Base-by-base conservation (phyloP, 2,888 invertebrate species). In the Cryptus armator region DNA sequence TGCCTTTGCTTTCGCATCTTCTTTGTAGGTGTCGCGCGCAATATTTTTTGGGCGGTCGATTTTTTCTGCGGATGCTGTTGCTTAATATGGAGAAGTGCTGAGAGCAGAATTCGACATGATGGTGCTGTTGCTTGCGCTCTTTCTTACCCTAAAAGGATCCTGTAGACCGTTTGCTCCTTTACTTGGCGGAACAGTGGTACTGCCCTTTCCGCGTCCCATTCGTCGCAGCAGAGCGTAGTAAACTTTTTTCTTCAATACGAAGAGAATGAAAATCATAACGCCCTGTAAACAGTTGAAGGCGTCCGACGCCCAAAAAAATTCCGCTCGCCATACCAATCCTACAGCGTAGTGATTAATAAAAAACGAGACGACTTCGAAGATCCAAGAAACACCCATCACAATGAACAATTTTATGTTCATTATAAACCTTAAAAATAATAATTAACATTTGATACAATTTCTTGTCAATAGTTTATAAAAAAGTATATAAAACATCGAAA, bases 371-470 rank as follows among this genome's bases (percentile, higher is more conserved):
- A 96, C 94, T 92, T 97, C 97, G 66, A 96, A 94, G 2, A 96
- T 93, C 96, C 97, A 97, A 0, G 96, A 96, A 0, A 97, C 95
- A 0, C 97, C 97, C 97, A 97, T 97, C 66, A 97, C 97, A 84
- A 97, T 94, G 94, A 97, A 97, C 0, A 97, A 93, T 91, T 97
- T 97, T 0, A 96, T 94, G 82, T 96, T 97, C 94, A 97, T 95
- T 44, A 95, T 94, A 29, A 29, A 62, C 29, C 62, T 62, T 29
- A 62, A 62, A 32, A 5, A 62, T 9, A 7, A 32, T 7, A 29
- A 14, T n/a, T 9, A 62, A 16, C 14, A 32, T n/a, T n/a, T 19
- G 37, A 9, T 37, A 37, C 3, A n/a, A 14, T n/a, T 48, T n/a
- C 48, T 48, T 14, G n/a, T 14, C 48, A 14, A 2, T 48, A 4